phyloP scores from a whole-genome alignment of 2,888 invertebrate genomes.

The Mythimna ferrago region DNA sequence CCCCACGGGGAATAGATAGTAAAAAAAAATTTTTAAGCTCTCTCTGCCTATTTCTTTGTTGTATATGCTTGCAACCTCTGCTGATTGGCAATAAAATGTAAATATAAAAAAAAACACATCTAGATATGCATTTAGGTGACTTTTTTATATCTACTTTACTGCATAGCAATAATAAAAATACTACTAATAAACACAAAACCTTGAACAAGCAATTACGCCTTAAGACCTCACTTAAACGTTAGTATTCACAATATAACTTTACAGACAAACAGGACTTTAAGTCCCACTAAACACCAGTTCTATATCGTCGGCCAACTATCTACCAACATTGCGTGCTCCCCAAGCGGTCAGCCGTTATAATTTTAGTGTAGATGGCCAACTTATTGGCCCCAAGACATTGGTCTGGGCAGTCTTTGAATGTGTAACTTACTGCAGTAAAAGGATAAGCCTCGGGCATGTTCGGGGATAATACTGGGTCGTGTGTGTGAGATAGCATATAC shows the following conservation, averaged over 20 bases:
- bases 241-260: conserved; percentile 28
- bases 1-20: no score
- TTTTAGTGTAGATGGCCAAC: conserved; percentile 61
- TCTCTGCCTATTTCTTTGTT: not conserved
- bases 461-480: not conserved
- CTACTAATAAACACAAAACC: not conserved
- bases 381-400: conserved; percentile 67
- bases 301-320: conserved; percentile 36
- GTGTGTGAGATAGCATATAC: conserved; percentile 26
- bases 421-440: conserved; percentile 56
- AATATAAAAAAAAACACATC: not conserved
- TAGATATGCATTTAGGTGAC: no score
- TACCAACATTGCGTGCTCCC: conserved; percentile 51
- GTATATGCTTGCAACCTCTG: not conserved
- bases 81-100: not conserved
- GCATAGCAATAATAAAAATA: no score
- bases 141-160: no score
- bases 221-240: not conserved
- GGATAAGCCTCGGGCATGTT: conserved; percentile 60
- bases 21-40: no score
- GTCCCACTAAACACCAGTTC: conserved; percentile 33
- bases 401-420: conserved; percentile 50
- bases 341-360: conserved; percentile 57
- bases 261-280: conserved; percentile 29
- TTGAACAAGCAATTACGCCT: not conserved